phyloP scores from a whole-genome alignment of 2,888 invertebrate species.

The Micoletzkya japonica region DNA sequence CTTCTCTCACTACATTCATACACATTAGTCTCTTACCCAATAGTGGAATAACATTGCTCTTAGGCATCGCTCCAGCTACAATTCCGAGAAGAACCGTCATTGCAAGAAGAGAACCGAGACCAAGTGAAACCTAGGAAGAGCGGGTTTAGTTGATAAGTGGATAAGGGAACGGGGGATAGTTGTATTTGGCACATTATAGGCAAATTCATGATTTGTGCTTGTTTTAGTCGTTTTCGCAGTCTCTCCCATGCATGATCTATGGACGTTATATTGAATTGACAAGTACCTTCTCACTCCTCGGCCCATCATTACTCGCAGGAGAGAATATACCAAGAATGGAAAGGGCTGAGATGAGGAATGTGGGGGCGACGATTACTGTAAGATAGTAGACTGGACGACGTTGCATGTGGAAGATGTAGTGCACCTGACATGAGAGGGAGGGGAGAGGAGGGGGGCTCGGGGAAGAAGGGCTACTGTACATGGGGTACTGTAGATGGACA shows the following conservation, averaged over 20 bases:
- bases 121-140: constrained; percentile 50
- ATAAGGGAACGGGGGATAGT: neutral
- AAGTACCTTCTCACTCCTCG: constrained; percentile 53
- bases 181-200: too few relatives aligned
- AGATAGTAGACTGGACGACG: constrained; percentile 57
- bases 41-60: constrained; percentile 55
- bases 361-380: constrained; percentile 59
- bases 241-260: too few relatives aligned
- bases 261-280: too few relatives aligned
- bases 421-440: too few relatives aligned
- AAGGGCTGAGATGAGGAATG: constrained; percentile 56
- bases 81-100: constrained; percentile 58
- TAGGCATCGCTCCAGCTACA: constrained; percentile 60
- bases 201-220: too few relatives aligned
- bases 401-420: constrained; percentile 57
- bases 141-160: neutral
- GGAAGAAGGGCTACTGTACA: too few relatives aligned
- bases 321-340: constrained; percentile 58
- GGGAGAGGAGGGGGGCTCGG: too few relatives aligned
- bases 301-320: constrained; percentile 55
- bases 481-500: too few relatives aligned
- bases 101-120: constrained; percentile 51
- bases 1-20: neutral
- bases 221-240: too few relatives aligned
- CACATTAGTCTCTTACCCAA: constrained; percentile 35